Conservation (phyloP, 2,888 invertebrate species). For the Oxycera nigricornis region DNA sequence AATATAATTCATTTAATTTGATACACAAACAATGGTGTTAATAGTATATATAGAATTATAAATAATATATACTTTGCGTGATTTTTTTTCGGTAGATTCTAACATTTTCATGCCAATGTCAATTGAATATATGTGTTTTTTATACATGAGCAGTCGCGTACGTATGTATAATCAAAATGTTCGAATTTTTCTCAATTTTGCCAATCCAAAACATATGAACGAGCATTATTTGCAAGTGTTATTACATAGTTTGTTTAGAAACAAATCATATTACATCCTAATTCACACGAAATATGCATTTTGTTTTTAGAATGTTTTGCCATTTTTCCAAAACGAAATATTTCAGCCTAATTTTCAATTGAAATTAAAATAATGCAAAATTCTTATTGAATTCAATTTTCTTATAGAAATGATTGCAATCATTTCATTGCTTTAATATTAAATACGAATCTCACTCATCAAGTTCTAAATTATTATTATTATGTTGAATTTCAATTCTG, state of each 20-base stretch:
- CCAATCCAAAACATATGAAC: not conserved
- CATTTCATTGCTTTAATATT: conserved; percentile 30
- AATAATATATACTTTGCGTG: conserved; percentile 2
- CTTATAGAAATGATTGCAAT: conserved; percentile 7
- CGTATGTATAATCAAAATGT: conserved; percentile 30
- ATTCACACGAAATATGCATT: conserved; percentile 24
- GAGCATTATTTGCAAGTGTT: not conserved
- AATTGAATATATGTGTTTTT: conserved; percentile 22
- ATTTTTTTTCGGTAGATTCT: not conserved
- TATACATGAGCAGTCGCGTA: conserved; percentile 40
- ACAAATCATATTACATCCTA: conserved; percentile 25
- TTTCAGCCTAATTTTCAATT: not conserved
- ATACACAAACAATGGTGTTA: too few species aligned
- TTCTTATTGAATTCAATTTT: conserved; percentile 20
- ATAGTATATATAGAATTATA: not conserved
- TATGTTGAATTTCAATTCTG: conserved; percentile 15
- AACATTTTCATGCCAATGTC: conserved; percentile 8
- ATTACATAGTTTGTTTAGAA: conserved; percentile 19
- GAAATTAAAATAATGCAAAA: conserved; percentile 25
- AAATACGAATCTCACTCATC: conserved; percentile 40
- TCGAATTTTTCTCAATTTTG: conserved; percentile 8
- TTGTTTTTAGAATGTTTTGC: conserved; percentile 32
- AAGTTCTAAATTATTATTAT: conserved; percentile 39
- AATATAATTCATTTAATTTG: not conserved
- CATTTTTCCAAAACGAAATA: not conserved